Percentiles rank a stretch among this genome's conserved stretches.
Evolutionary conservation across 2,113 vertebrate genomes (phyloP).

Genomic region (Thunnus thynnus): DNA sequence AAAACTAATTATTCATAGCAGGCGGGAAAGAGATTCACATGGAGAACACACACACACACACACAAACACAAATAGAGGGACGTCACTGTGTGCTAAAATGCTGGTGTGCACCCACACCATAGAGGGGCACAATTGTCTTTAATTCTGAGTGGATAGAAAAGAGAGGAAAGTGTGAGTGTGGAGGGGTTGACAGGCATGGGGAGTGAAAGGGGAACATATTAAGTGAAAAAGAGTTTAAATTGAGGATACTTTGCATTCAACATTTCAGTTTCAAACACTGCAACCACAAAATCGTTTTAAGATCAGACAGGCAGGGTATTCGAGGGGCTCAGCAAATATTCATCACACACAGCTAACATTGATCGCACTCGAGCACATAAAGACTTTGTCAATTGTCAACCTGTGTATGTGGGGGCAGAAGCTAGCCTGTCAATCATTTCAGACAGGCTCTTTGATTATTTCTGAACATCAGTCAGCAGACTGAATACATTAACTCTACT

Average conservation of each 20-base stretch:
- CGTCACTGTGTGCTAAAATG: slow-evolving; percentile 17
- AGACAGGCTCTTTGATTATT: slow-evolving; percentile 55
- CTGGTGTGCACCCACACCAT: slow-evolving; percentile 4
- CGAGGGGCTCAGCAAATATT: slow-evolving; percentile 29
- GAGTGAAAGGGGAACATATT: neutral
- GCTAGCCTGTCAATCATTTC: slow-evolving; percentile 48
- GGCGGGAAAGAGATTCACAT: slow-evolving; percentile 19
- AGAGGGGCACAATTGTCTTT: neutral
- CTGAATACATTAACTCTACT: slow-evolving; percentile 15
- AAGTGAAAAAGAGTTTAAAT: slow-evolving; percentile 2
- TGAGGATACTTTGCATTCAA: neutral
- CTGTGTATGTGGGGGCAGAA: slow-evolving; percentile 22
- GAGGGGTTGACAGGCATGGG: neutral
- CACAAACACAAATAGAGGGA: slow-evolving; percentile 27
- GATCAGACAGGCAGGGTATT: slow-evolving; percentile 27
- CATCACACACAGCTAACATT: slow-evolving; percentile 36
- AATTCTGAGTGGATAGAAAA: neutral
- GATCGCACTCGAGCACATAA: slow-evolving; percentile 42
- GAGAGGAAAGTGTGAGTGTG: neutral
- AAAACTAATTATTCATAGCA: slow-evolving; percentile 51
- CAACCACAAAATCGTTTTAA: neutral
- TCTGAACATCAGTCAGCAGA: slow-evolving; percentile 41
- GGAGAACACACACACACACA: neutral
- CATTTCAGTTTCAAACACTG: slow-evolving; percentile 11
- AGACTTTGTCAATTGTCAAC: slow-evolving; percentile 50